These are phyloP conservation scores for Labrus mixtus DNA, from an alignment of 2,113 vertebrate species.

Conservation along the genomic window DNA sequence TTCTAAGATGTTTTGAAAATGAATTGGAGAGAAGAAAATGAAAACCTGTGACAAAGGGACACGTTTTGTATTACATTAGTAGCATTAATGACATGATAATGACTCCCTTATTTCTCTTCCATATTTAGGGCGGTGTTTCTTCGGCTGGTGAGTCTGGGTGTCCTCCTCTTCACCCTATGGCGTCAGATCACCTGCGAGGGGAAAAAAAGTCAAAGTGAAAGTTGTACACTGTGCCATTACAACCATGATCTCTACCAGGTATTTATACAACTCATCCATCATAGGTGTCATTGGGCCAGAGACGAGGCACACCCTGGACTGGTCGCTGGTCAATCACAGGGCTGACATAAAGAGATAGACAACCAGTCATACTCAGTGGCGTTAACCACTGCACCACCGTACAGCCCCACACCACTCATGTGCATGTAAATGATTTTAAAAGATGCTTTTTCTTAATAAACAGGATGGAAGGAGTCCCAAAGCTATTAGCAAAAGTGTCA, in stretches of 20 bases:
- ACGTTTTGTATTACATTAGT: too few relatives aligned
- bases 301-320: too few relatives aligned
- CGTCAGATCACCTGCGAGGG: constrained; percentile 85
- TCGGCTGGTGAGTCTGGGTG: constrained; percentile 84
- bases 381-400: too few relatives aligned
- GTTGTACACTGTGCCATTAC: constrained; percentile 83
- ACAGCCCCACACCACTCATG: too few relatives aligned
- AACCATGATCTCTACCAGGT: constrained; percentile 82
- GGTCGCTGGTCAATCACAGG: too few relatives aligned
- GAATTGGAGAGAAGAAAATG: too few relatives aligned
- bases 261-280: constrained; percentile 23
- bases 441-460: neutral
- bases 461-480: neutral
- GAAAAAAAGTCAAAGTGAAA: rapidly evolving
- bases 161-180: constrained; percentile 88
- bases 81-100: too few relatives aligned
- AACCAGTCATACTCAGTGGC: too few relatives aligned
- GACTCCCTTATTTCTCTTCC: neutral
- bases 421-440: neutral
- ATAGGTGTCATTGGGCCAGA: too few relatives aligned
- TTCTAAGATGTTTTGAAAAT: too few relatives aligned
- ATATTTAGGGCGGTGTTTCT: constrained; percentile 85
- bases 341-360: too few relatives aligned
- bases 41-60: too few relatives aligned
- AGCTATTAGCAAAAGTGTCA: neutral